phyloP scores from a whole-genome alignment of 2,113 vertebrate species.

The Apus apus region DNA sequence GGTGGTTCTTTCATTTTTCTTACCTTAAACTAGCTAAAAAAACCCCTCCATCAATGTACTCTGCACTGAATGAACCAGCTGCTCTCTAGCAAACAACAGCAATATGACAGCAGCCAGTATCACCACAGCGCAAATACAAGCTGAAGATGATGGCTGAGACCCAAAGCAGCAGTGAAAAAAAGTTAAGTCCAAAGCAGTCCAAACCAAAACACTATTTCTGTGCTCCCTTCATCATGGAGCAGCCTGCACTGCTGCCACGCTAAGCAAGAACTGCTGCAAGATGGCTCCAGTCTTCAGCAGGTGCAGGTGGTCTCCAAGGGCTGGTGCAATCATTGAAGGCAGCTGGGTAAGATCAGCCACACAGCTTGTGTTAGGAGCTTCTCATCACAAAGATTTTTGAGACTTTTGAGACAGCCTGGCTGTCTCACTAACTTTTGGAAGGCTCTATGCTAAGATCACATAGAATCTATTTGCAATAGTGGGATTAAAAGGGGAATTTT shows the following conservation, averaged over 20 bases:
- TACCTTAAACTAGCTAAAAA: background rate
- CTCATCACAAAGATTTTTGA: background rate
- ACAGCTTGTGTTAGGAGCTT: background rate
- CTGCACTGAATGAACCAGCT: background rate
- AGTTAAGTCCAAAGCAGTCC: background rate
- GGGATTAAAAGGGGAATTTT: background rate
- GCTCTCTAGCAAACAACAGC: background rate
- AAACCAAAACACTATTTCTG: background rate
- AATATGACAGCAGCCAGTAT: fast-evolving
- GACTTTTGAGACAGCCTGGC: background rate
- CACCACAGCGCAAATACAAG: background rate
- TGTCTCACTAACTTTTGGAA: background rate
- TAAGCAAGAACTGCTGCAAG: background rate
- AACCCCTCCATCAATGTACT: background rate
- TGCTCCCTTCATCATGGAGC: background rate
- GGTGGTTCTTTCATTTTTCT: background rate
- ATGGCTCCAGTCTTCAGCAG: background rate
- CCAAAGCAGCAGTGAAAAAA: background rate
- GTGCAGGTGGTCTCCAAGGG: background rate
- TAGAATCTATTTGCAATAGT: background rate
- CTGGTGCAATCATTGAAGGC: background rate
- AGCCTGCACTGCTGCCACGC: background rate
- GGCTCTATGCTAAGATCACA: background rate
- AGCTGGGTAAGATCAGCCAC: background rate
- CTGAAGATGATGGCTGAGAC: background rate